Base-by-base conservation (phyloP, 2,888 invertebrate species). In the Oegoconia quadripuncta region DNA sequence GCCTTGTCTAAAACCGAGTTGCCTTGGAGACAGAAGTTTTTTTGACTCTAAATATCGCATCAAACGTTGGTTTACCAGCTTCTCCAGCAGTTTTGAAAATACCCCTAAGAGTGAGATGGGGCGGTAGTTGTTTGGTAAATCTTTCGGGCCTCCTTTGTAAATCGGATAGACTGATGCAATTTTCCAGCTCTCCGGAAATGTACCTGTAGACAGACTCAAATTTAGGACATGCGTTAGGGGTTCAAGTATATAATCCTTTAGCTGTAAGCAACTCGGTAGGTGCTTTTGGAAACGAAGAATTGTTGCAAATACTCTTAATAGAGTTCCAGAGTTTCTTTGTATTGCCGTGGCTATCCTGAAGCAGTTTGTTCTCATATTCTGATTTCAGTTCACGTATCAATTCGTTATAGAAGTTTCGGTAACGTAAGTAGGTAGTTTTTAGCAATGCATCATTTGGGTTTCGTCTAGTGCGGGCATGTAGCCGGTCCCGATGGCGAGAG, bases 81-180 rank as follows among this genome's bases (percentile, higher is more conserved):
- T 38, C 14, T 42, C 42, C 8, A 42, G 30, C 2, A 39, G n/a
- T 22, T 42, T 42, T 5, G 35, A 32, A 11, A 38, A 23, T 1
- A 12, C 11, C 12, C 26, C 8, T 3, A 42, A 23, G 1, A 42
- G 29, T 8, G 42, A 42, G 4, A 38, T 42, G 1, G 42, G 26
- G n/a, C n/a, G n/a, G n/a, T n/a, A n/a, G n/a, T n/a, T n/a, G n/a
- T n/a, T n/a, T n/a, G n/a, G n/a, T n/a, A n/a, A n/a, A n/a, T n/a
- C n/a, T n/a, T n/a, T n/a, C n/a, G n/a, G n/a, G n/a, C n/a, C n/a
- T n/a, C n/a, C n/a, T n/a, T n/a, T n/a, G n/a, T n/a, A n/a, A n/a
- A n/a, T n/a, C 1, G 25, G 34, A 26, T 34, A 34, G 11, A 32
- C 13, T 1, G 13, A 5, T 4, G 32, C 20, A 20, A 3, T 1